A percentile compares a stretch with the other conserved stretches of the same genome.
Evolutionary conservation across 2,888 invertebrate genomes (phyloP).

Genomic region (Lithophane semibrunnea): DNA sequence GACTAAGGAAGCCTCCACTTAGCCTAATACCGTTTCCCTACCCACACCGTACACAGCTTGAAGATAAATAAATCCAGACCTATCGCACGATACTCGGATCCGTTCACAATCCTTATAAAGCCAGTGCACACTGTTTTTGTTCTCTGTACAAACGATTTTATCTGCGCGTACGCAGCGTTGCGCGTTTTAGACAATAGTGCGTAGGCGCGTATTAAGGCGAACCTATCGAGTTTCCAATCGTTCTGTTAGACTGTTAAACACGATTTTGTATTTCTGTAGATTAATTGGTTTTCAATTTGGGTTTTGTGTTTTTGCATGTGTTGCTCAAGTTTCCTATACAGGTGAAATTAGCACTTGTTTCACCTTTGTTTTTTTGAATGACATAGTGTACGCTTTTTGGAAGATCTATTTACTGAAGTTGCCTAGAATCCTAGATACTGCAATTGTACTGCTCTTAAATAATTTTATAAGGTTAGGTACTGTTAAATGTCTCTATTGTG

Average conservation of each 20-base stretch:
- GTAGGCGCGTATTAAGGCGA: conserved; percentile 81
- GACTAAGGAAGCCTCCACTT: conserved; percentile 33
- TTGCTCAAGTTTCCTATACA: not conserved
- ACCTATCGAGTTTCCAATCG: conserved; percentile 69
- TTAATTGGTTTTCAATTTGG: conserved; percentile 60
- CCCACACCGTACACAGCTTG: conserved; percentile 50
- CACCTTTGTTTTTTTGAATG: not conserved
- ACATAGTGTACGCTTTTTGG: not conserved
- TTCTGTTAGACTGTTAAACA: conserved; percentile 63
- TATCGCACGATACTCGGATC: conserved; percentile 61
- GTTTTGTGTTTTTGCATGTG: conserved; percentile 26
- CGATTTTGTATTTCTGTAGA: conserved; percentile 63
- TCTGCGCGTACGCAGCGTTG: conserved; percentile 70
- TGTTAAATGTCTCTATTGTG: too few species aligned
- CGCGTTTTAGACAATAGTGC: conserved; percentile 83
- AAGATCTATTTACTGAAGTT: not conserved
- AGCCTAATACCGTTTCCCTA: conserved; percentile 33
- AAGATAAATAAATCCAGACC: conserved; percentile 65
- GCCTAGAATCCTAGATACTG: not conserved
- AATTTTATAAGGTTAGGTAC: not conserved
- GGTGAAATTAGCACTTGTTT: not conserved
- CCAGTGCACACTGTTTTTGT: conserved; percentile 66
- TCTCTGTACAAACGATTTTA: conserved; percentile 64
- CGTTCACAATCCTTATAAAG: conserved; percentile 68
- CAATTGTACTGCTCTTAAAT: not conserved